Conservation (phyloP, 2,113 vertebrate species). For the Rhadina sibilatrix region DNA sequence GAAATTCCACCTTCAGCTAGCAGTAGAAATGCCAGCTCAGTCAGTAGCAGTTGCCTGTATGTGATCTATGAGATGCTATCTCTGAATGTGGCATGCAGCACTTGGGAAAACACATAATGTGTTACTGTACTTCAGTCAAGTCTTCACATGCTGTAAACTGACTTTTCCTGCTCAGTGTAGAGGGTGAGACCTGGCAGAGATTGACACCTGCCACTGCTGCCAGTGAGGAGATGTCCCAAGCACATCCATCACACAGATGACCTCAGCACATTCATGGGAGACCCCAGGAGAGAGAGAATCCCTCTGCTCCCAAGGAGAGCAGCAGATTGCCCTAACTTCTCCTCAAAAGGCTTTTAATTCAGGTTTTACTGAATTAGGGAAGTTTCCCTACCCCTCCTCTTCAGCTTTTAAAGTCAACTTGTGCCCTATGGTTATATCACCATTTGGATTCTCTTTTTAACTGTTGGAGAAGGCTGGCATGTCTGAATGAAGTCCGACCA, state of each 20-base stretch:
- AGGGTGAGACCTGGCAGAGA: neutral
- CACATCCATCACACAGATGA: neutral
- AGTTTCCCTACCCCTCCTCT: neutral
- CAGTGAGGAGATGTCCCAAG: neutral
- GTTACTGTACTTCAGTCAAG: neutral
- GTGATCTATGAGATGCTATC: neutral
- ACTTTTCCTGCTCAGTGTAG: neutral
- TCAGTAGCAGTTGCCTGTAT: neutral
- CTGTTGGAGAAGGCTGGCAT: neutral
- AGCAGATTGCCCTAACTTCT: neutral
- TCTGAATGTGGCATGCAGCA: neutral
- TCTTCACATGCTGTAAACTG: neutral
- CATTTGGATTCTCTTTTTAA: neutral
- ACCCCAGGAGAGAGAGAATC: neutral
- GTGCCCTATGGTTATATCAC: accelerated
- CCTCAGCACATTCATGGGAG: accelerated
- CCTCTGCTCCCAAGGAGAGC: neutral
- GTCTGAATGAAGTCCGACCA: neutral
- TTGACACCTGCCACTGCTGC: neutral
- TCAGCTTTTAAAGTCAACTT: neutral
- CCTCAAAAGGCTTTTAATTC: neutral
- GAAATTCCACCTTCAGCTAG: neutral
- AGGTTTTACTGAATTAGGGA: neutral
- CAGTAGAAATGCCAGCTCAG: neutral
- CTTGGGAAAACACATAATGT: neutral